phyloP scores from a whole-genome alignment of 1,140 invertebrate genomes.

The Drosophila nigromelanica region DNA sequence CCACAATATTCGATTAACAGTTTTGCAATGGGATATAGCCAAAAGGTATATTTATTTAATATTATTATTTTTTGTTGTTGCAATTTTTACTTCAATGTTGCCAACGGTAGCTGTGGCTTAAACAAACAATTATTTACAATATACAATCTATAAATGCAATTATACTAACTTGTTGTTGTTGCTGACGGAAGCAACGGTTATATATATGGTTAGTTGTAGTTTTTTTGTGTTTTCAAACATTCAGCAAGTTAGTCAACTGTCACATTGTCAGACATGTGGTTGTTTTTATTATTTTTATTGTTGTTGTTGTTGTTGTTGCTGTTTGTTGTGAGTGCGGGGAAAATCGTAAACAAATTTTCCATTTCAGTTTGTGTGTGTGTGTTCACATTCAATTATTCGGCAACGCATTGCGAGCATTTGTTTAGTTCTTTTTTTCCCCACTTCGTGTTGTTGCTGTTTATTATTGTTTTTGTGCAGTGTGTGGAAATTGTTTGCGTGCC shows the following conservation, averaged over 20 bases:
- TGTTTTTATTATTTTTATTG: constrained; percentile 25
- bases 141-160: constrained; percentile 67
- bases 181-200: constrained; percentile 53
- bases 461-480: constrained; percentile 80
- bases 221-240: constrained; percentile 31
- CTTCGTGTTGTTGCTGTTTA: constrained; percentile 26
- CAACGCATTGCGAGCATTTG: constrained; percentile 42
- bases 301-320: constrained; percentile 11
- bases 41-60: constrained; percentile 20
- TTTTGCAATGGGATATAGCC: constrained; percentile 7
- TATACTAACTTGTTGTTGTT: constrained; percentile 35
- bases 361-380: constrained; percentile 36
- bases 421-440: constrained; percentile 45
- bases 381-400: constrained; percentile 68
- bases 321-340: constrained; percentile 4
- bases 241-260: constrained; percentile 78
- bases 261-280: constrained; percentile 52
- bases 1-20: constrained; percentile 1
- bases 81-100: constrained; percentile 20
- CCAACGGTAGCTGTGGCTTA: constrained; percentile 30
- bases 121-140: constrained; percentile 49
- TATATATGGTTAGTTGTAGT: constrained; percentile 48
- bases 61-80: neutral
- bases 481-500: constrained; percentile 78
- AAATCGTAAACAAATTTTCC: constrained; percentile 75